Evolutionary conservation across 2,888 invertebrate genomes (phyloP), one percentile per base, ranked within the genome.

Genomic region (Tubulanus polymorphus): DNA sequence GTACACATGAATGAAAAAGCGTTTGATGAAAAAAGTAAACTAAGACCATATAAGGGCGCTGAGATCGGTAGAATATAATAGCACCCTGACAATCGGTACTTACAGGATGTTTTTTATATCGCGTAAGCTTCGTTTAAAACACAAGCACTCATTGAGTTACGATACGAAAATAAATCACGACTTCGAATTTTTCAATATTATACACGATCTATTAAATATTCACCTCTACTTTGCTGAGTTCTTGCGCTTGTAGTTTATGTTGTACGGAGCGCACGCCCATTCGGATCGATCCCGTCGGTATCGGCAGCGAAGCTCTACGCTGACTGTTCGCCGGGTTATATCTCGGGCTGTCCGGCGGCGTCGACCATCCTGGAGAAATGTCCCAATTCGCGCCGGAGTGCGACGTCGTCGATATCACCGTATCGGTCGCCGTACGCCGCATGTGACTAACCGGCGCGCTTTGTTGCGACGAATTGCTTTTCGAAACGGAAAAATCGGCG

Each of bases 221-320:
- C 61, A 74, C 74, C 67, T 73, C 73, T 48, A 67, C 66, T 55
- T 71, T 74, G 1, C 70, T 70, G 49, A 69, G 68, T 41, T 73
- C 74, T 41, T 72, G 70, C 52, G 73, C 74, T 29, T 71, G 67
- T 27, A 72, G 63, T 54, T 71, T 65, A n/a, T 72, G 60, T 54
- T 72, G 72, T 3, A 74, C 71, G 6, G 72, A 72, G 35, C 72
- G 61, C 37, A 74, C 71, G 15, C 73, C 73, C 72, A 74, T 72
- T 49, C 71, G 69, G 12, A 74, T 72, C 12, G 70, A 64, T 48
- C 66, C 68, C 54, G 67, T 65, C 6, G 69, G 70, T 18, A 45
- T 8, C 1, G 70, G 69, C 23, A 70, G 62, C 49, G 30, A 61
- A 59, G 48, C 56, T 52, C 54, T 48, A 8, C 55, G 59, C 32